Conservation (phyloP, 2,888 invertebrate species). For the Syrphus vitripennis region DNA sequence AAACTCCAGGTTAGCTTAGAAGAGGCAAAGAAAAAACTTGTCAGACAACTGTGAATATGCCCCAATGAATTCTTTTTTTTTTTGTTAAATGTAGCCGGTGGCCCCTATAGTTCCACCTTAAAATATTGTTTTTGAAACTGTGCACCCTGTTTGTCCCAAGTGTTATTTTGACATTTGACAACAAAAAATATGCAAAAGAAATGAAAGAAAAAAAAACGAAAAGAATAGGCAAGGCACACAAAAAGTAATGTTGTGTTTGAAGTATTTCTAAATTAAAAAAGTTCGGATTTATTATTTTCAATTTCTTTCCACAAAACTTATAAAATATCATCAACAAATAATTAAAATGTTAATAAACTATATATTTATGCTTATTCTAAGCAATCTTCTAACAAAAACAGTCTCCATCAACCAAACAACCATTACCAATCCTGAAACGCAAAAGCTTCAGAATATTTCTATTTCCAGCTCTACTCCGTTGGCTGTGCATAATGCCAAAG, state of each 20-base stretch:
- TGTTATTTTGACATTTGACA: background rate
- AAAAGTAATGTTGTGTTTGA: conserved; percentile 40
- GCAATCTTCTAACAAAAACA: conserved; percentile 4
- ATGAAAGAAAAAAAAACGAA: background rate
- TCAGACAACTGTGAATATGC: too few relatives aligned
- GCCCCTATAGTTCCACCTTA: too few relatives aligned
- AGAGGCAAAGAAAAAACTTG: too few relatives aligned
- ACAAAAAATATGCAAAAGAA: conserved; percentile 1
- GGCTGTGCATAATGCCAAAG: conserved; percentile 22
- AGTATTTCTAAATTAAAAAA: conserved; percentile 19
- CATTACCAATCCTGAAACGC: conserved; percentile 34
- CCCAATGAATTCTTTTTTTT: too few relatives aligned
- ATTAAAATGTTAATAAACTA: conserved; percentile 45
- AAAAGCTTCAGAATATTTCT: conserved; percentile 40
- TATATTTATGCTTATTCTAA: conserved; percentile 12
- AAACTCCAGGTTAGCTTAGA: too few relatives aligned
- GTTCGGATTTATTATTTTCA: conserved; percentile 11
- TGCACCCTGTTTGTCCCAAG: background rate
- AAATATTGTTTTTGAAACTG: background rate
- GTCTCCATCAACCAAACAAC: background rate
- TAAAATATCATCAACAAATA: background rate
- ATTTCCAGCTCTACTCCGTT: conserved; percentile 41
- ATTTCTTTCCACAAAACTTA: background rate
- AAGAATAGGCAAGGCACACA: background rate
- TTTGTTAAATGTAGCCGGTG: too few relatives aligned